Evolutionary conservation across 2,888 invertebrate genomes (phyloP), one percentile per base, ranked within the genome.

Genomic region (Tenthredo livida): DNA sequence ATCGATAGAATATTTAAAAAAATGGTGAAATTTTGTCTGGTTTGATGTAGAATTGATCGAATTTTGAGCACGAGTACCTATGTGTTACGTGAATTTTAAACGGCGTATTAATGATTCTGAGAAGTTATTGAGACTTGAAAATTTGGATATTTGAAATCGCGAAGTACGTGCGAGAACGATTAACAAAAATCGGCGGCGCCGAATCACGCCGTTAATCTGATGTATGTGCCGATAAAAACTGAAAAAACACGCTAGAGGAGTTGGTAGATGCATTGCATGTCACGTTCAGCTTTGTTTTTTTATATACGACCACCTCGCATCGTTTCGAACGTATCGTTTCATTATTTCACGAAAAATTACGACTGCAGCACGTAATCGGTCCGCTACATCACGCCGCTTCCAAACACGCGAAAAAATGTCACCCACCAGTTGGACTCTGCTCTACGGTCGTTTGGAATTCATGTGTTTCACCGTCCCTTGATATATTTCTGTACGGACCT

Each of bases 321-420:
- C 80, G 37, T 87, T 85, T 61, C 47, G 72, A 85, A 50, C 77
- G 84, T 29, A 84, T 72, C 86, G 82, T 87, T 87, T 88, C 87
- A 87, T 87, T 88, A 86, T 86, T 88, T 88, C 84, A 84, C 78
- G 87, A 88, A 87, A 88, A 88, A 88, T 88, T 87, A 88, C 87
- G 85, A 75, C 87, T 86, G 85, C 85, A 47, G 72, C 83, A 77
- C 86, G 87, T 88, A 88, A 88, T 88, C 86, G 86, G 73, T 50
- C 67, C 86, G 83, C 85, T 88, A 86, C 84, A 88, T 88, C 88
- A 85, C 86, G 80, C 78, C 80, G 85, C 84, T 86, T 61, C 86
- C 86, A 84, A 88, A 88, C 86, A 84, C 86, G 86, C 84, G 86
- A 87, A 87, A 88, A 88, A 88, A 86, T 88, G 85, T 85, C 86